These are phyloP conservation scores for Anser cygnoides DNA, from an alignment of 2,113 vertebrate species.

Conservation along the genomic window DNA sequence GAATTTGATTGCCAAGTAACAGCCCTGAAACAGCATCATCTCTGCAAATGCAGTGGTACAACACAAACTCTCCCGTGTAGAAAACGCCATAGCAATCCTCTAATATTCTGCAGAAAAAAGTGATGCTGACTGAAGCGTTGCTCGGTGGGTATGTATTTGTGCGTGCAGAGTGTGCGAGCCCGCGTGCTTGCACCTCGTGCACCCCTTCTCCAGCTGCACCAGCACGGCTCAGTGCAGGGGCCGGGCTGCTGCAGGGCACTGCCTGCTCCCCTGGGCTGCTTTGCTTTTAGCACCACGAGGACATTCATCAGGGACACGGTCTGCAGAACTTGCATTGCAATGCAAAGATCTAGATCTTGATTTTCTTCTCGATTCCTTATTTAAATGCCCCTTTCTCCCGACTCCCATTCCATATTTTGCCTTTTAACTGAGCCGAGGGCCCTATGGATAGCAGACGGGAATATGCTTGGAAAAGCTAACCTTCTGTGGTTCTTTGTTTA, in stretches of 20 bases:
- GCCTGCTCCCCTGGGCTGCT: not conserved
- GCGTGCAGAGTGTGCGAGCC: not conserved
- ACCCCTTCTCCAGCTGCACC: not conserved
- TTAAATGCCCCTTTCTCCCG: not conserved
- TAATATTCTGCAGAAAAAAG: not conserved
- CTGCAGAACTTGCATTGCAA: not conserved
- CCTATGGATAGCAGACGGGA: not conserved
- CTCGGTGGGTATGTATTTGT: not conserved
- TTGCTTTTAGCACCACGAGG: rapidly evolving
- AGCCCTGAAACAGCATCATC: not conserved
- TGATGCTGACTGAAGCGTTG: not conserved
- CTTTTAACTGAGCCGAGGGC: not conserved
- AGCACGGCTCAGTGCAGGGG: not conserved
- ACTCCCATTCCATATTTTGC: not conserved
- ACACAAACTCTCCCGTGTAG: not conserved
- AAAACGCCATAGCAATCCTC: rapidly evolving
- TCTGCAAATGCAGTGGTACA: not conserved
- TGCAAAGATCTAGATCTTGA: not conserved
- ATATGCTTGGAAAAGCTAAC: not conserved
- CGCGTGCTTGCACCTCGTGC: rapidly evolving
- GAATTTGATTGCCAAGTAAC: not conserved
- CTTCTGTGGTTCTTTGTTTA: not conserved
- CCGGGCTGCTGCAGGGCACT: not conserved
- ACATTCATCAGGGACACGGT: not conserved
- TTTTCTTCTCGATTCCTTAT: not conserved